These are phyloP conservation scores for Achroia grisella DNA, from an alignment of 1,140 invertebrate species.

Conservation along the genomic window DNA sequence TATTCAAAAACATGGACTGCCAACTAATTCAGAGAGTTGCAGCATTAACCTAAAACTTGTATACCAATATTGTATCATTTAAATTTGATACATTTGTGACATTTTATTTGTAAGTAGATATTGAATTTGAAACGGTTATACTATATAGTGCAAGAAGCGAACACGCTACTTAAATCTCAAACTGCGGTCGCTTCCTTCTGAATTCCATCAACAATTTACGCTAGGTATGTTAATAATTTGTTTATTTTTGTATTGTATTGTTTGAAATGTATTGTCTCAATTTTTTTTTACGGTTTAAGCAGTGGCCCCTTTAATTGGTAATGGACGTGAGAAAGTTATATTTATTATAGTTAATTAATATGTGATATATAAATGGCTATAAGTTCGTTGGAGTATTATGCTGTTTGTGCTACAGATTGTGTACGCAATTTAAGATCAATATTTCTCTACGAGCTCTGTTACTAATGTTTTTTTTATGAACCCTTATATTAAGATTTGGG, in stretches of 20 bases:
- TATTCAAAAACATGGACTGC: too few species aligned
- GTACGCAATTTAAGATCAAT: too few species aligned
- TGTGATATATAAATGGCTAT: constrained; percentile 41
- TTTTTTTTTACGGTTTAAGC: constrained; percentile 19
- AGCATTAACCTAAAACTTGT: too few species aligned
- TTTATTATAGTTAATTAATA: constrained; percentile 33
- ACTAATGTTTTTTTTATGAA: too few species aligned
- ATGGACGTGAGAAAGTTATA: constrained; percentile 24
- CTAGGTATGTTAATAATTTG: constrained; percentile 8
- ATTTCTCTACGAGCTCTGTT: too few species aligned
- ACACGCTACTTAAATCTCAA: constrained; percentile 36
- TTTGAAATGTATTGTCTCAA: constrained; percentile 19
- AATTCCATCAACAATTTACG: constrained; percentile 16
- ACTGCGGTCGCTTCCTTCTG: constrained; percentile 18
- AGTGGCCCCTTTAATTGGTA: constrained; percentile 25
- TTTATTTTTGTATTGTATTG: constrained; percentile 16
- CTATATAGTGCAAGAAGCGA: constrained; percentile 28
- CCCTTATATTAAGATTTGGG: too few species aligned
- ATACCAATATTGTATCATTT: too few species aligned
- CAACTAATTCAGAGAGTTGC: too few species aligned
- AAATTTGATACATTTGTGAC: too few species aligned
- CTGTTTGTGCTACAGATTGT: constrained; percentile 22
- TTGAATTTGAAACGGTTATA: too few species aligned
- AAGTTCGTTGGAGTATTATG: constrained; percentile 30
- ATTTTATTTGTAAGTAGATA: too few species aligned